Evolutionary conservation across 2,113 vertebrate genomes (phyloP), one percentile per base, ranked within the genome.

Genomic region (Neogobius melanostomus): DNA sequence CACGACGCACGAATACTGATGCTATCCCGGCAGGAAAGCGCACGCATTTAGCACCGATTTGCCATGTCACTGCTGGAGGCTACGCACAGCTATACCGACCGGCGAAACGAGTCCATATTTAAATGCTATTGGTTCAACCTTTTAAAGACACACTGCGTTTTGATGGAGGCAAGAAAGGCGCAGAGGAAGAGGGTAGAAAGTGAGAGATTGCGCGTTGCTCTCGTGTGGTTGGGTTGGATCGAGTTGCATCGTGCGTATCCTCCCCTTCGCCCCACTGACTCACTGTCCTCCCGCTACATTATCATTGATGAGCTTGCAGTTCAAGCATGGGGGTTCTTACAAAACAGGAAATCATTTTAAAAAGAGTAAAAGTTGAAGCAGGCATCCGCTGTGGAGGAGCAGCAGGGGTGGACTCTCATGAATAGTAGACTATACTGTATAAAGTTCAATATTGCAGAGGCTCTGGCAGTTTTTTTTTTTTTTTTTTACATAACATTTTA

Each of bases 141-240:
- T 87, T 92, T 91, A 92, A 91, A 92, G 88, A 74, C 2, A 85
- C 86, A 91, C 74, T 65, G 66, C 78, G 60, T 71, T 42, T 7
- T 28, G 6, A 14, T 0, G 15, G 44, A 53, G 17, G 50, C 12
- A 11, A 49, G 36, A 47, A 47, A 8, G 28, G 28, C 28, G 28
- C 28, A 36, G 4, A 4, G 28, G 28, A 36, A 36, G 28, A 36
- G 28, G 28, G 28, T 36, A 36, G 28, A 36, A 36, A 36, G 28
- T 36, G 28, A 9, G 16, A 21, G 17, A 28, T 11, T 54, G 17
- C 16, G 53, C 53, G 53, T 17, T 21, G 53, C 7, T 53, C 51
- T 4, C n/a, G 15, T 53, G 2, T 10, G 28, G 28, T 36, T 36
- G 12, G 15, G n/a, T 53, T 53, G 62, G 61, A 64, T 17, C 64